Evolutionary conservation across 2,113 vertebrate species (phyloP), one percentile per base, ranked within the genome.

Genomic region (Nothocercus julius): DNA sequence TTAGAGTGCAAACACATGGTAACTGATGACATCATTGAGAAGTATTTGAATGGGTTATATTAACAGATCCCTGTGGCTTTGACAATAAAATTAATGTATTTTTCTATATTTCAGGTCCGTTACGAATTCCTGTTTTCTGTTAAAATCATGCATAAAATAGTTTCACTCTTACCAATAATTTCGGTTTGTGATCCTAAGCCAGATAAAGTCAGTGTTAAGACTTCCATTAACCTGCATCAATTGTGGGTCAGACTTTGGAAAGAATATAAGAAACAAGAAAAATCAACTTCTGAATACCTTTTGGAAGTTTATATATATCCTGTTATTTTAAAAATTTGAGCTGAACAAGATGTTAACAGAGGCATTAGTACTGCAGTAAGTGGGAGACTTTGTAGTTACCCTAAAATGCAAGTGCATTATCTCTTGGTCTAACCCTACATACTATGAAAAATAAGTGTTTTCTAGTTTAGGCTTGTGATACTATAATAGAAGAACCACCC

Each of bases 1-100:
- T 96, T 96, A 85, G 90, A 95, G 58, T 94, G 36, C 74, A 96
- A 96, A 93, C 91, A 92, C 45, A 38, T 49, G 69, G 69, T 42
- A 82, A 93, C 74, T 79, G 81, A 77, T 96, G 93, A 95, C 78
- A 87, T 96, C 90, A 96, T 54, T 59, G 62, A 47, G 47, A 94
- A 84, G 49, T 58, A 79, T 87, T 87, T 75, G 70, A 92, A 76
- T 90, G 62, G 77, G 86, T 95, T 95, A 42, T 89, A 79, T 89
- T 93, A 92, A 73, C 58, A 82, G 83, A 85, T 86, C 63, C 74
- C 77, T 9, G 3, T 76, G 40, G 86, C n/a, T 96, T 91, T 90
- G 79, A 82, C 45, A 88, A 90, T 82, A 84, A 87, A 72, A 93
- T 64, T 22, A 88, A 88, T 72, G 40, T 86, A 61, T 64, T 85